phyloP scores from a whole-genome alignment of 1,140 invertebrate genomes.

The Holcopasites calliopsidis region DNA sequence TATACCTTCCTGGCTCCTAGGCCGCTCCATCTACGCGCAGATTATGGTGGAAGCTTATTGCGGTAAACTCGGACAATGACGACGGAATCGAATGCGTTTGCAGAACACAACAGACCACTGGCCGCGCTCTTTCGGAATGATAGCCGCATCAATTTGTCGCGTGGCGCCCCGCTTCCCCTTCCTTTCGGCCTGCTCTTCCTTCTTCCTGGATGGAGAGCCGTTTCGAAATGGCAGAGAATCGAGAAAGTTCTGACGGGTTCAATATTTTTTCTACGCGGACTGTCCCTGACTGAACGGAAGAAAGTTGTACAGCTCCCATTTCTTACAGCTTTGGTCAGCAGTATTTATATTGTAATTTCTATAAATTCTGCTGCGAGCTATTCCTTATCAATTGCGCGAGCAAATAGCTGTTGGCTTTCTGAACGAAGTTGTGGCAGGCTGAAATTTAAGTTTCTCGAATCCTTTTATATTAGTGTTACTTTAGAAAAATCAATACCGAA shows the following conservation, averaged over 20 bases:
- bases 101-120: conserved; percentile 58
- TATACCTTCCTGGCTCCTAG: conserved; percentile 52
- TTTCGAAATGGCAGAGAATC: neutral
- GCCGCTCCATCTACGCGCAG: conserved; percentile 67
- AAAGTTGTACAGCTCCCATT: too few relatives aligned
- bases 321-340: too few relatives aligned
- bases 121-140: too few relatives aligned
- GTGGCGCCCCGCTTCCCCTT: neutral
- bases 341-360: too few relatives aligned
- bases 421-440: too few relatives aligned
- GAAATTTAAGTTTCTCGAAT: too few relatives aligned
- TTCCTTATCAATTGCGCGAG: too few relatives aligned
- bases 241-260: neutral
- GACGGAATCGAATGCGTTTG: conserved; percentile 71
- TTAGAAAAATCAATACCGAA: too few relatives aligned
- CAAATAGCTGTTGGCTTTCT: too few relatives aligned
- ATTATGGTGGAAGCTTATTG: conserved; percentile 76
- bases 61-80: conserved; percentile 76
- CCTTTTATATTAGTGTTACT: too few relatives aligned
- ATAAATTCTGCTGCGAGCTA: too few relatives aligned
- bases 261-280: conserved; percentile 1
- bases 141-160: conserved; percentile 18
- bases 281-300: neutral
- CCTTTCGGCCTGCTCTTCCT: neutral
- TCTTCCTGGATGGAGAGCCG: neutral